Evolutionary conservation across 2,888 invertebrate genomes (phyloP).

Genomic region (Lypha dubia): DNA sequence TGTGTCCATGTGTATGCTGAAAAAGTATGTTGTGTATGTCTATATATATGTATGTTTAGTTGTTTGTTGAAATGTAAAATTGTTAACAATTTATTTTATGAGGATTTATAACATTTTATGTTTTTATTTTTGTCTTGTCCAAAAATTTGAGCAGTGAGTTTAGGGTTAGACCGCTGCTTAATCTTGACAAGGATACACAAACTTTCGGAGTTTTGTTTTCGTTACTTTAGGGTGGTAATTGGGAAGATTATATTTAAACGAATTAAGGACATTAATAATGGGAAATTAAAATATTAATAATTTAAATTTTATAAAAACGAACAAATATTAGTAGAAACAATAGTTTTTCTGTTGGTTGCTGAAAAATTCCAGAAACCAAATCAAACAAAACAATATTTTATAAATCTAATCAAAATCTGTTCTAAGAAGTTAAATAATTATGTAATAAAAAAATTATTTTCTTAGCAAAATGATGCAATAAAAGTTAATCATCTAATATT

Average conservation of each 20-base stretch:
- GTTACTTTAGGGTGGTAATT: not conserved
- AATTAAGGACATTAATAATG: slow-evolving; percentile 20
- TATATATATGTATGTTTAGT: not conserved
- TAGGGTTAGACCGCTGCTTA: slow-evolving; percentile 33
- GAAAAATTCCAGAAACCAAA: too few relatives aligned
- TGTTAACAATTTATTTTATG: slow-evolving; percentile 68
- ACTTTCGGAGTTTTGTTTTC: not conserved
- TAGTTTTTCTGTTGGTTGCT: too few relatives aligned
- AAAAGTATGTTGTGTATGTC: not conserved
- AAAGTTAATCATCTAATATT: too few relatives aligned
- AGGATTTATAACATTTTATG: slow-evolving; percentile 57
- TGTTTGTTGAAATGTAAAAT: slow-evolving; percentile 55
- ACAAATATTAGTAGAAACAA: too few relatives aligned
- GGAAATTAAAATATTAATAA: not conserved
- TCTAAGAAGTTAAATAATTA: too few relatives aligned
- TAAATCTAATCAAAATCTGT: too few relatives aligned
- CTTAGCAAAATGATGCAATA: too few relatives aligned
- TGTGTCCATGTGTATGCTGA: not conserved
- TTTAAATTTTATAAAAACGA: not conserved
- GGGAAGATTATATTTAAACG: not conserved
- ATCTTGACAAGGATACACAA: slow-evolving; percentile 42
- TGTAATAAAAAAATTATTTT: too few relatives aligned
- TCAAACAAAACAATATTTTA: too few relatives aligned
- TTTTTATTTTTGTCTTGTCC: slow-evolving; percentile 29
- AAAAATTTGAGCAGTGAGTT: slow-evolving; percentile 20